Evolutionary conservation across 1,140 invertebrate genomes (phyloP).

Genomic region (Pomacea maculata): DNA sequence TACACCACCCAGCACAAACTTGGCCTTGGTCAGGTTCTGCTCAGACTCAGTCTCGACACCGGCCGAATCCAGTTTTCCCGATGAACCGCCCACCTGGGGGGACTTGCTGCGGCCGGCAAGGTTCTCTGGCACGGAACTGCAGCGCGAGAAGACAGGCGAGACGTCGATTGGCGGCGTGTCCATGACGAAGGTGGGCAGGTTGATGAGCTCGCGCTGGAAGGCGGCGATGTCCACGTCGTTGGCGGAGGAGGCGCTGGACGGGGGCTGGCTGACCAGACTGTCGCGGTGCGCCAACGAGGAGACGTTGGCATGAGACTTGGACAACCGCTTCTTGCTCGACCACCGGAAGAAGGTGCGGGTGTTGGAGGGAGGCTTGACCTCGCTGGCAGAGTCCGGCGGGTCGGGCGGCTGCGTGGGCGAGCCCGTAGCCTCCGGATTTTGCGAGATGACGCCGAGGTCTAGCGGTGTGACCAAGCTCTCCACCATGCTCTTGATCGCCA

Average conservation of each 20-base stretch:
- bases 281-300: constrained; percentile 35
- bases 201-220: constrained; percentile 63
- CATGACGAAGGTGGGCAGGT: constrained; percentile 65
- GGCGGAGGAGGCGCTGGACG: constrained; percentile 30
- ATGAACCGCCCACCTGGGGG: constrained; percentile 34
- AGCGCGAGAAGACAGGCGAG: constrained; percentile 59
- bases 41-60: constrained; percentile 32
- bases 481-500: constrained; percentile 56
- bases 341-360: constrained; percentile 51
- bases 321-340: constrained; percentile 58
- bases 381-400: constrained; percentile 27
- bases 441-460: constrained; percentile 48
- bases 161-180: constrained; percentile 56
- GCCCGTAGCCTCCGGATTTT: constrained; percentile 10
- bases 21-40: constrained; percentile 17
- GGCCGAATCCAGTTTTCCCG: constrained; percentile 34
- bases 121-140: constrained; percentile 62
- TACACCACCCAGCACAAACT: constrained; percentile 15
- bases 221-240: constrained; percentile 59
- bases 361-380: constrained; percentile 31
- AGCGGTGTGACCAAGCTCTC: constrained; percentile 61
- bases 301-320: constrained; percentile 57
- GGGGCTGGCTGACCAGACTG: constrained; percentile 30
- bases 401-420: not conserved
- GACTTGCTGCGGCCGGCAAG: constrained; percentile 40